Evolutionary conservation across 2,888 invertebrate species (phyloP), one percentile per base, ranked within the genome.

Genomic region (Geophilus truncorum): DNA sequence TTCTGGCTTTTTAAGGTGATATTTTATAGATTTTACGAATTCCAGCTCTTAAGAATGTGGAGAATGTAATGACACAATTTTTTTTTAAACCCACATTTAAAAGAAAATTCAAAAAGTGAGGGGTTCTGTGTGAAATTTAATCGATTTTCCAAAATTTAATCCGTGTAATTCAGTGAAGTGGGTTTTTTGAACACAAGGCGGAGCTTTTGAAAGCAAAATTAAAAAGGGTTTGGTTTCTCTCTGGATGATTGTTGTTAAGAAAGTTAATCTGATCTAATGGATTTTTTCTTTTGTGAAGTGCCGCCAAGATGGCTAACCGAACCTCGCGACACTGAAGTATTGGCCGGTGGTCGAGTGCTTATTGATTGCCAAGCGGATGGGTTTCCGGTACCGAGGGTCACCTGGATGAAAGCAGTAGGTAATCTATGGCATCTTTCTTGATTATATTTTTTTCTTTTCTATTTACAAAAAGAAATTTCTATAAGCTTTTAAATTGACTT

Each of bases 391-490:
- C 87, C 87, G 4, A 82, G 81, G 18, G 84, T 86, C 40, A 84
- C 84, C 9, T 87, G 87, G 87, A 86, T 85, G 81, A 86, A 86
- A 83, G 85, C 85, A 32, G 83, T 83, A 83, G 87, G 87, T 87
- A 83, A 82, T 80, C 80, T 80, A 80, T 62, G 80, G 18, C 18
- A 25, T 23, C 34, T 34, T 76, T 32, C 9, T 76, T 76, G 28
- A 76, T 23, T n/a, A 23, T 62, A 62, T 9, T 51, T n/a, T 18
- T 57, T 18, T 57, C n/a, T 57, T 6, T 18, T 57, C 57, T 57
- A 15, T 6, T 57, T 36, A 12, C 4, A n/a, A n/a, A n/a, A n/a
- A n/a, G n/a, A n/a, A n/a, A n/a, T n/a, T n/a, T n/a, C n/a, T n/a
- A n/a, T n/a, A n/a, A n/a, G n/a, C n/a, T n/a, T n/a, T n/a, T n/a